phyloP scores from a whole-genome alignment of 2,113 vertebrate genomes.

The Dendropsophus ebraccatus region DNA sequence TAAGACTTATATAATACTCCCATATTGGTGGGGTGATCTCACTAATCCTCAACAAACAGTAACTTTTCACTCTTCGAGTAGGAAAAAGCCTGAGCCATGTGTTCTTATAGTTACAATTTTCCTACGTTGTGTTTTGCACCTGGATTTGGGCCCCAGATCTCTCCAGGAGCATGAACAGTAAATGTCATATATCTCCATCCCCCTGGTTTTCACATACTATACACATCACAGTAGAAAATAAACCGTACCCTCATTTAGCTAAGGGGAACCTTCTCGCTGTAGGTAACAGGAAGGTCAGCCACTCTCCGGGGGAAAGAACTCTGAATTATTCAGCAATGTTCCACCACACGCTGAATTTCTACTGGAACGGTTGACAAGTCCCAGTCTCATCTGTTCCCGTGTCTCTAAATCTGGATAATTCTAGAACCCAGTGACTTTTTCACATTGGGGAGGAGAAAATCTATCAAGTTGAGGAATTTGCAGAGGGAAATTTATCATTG shows the following conservation, averaged over 20 bases:
- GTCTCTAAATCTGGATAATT: conserved; percentile 8
- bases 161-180: background rate
- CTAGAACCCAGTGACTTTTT: conserved; percentile 2
- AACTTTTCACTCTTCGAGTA: background rate
- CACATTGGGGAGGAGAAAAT: background rate
- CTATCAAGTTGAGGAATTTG: background rate
- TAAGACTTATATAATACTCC: too few species aligned
- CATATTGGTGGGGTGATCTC: background rate
- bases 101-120: background rate
- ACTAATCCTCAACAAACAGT: background rate
- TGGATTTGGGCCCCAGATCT: conserved; percentile 19
- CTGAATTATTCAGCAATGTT: conserved; percentile 66
- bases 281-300: conserved; percentile 64
- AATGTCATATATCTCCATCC: conserved; percentile 14
- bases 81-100: background rate
- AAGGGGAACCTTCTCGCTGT: conserved; percentile 51
- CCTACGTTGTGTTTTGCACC: background rate
- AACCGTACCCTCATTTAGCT: conserved; percentile 55
- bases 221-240: background rate
- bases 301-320: conserved; percentile 44
- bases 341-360: conserved; percentile 60
- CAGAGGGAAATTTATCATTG: background rate
- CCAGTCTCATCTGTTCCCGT: background rate
- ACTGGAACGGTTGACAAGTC: conserved; percentile 61
- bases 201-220: background rate